Evolutionary conservation across 2,888 invertebrate species (phyloP).

Genomic region (Cephus pygmeus): DNA sequence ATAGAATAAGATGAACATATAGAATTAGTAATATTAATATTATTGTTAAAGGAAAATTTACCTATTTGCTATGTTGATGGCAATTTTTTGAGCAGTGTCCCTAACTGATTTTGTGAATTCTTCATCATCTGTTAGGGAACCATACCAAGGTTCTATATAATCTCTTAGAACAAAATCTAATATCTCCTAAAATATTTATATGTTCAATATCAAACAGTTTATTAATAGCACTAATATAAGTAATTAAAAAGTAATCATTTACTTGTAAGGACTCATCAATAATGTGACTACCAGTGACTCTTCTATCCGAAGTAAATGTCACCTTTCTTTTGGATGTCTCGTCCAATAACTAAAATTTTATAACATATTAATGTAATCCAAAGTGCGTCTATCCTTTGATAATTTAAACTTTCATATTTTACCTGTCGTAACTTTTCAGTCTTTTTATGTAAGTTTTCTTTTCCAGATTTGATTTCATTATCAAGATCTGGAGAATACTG

Average conservation of each 20-base stretch:
- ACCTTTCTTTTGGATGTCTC: conserved; percentile 55
- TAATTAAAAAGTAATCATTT: conserved; percentile 17
- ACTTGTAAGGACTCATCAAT: conserved; percentile 87
- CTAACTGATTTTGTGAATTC: conserved; percentile 79
- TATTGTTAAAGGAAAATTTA: conserved; percentile 37
- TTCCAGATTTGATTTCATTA: conserved; percentile 53
- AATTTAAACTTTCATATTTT: conserved; percentile 17
- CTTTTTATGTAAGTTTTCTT: conserved; percentile 60
- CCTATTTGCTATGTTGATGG: conserved; percentile 74
- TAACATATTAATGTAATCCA: neutral
- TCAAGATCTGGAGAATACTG: conserved; percentile 55
- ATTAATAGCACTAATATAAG: neutral
- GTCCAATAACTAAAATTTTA: conserved; percentile 45
- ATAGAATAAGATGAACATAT: conserved; percentile 7
- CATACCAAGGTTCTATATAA: conserved; percentile 83
- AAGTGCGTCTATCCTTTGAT: conserved; percentile 35
- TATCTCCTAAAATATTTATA: conserved; percentile 70
- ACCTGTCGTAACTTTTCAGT: conserved; percentile 61
- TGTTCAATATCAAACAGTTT: neutral
- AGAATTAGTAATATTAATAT: neutral
- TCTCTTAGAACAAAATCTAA: conserved; percentile 83
- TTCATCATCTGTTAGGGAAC: conserved; percentile 76
- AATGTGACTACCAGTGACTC: conserved; percentile 86
- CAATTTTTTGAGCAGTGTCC: conserved; percentile 77
- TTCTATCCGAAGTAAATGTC: conserved; percentile 67